These are phyloP conservation scores for Tetramorium bicarinatum DNA, from an alignment of 2,888 invertebrate genomes.

Conservation along the genomic window DNA sequence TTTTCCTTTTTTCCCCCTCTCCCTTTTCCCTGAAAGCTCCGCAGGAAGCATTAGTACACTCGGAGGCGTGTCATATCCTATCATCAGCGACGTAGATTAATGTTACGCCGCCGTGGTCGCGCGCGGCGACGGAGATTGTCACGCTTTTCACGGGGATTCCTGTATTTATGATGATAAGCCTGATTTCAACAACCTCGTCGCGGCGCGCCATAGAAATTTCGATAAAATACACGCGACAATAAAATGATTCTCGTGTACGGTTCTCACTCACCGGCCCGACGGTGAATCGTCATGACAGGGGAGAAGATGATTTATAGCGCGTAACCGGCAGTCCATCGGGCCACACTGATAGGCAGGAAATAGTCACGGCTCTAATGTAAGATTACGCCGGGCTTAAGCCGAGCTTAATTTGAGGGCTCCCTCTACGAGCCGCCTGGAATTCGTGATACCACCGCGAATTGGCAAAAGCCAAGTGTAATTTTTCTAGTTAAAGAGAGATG, in stretches of 20 bases:
- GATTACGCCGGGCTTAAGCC: conserved; percentile 64
- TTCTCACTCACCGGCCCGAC: conserved; percentile 10
- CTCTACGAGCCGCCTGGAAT: conserved; percentile 24
- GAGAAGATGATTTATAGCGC: conserved; percentile 46
- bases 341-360: conserved; percentile 43
- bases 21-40: conserved; percentile 10
- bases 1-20: neutral
- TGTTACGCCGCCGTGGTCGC: conserved; percentile 60
- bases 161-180: conserved; percentile 51
- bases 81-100: conserved; percentile 71
- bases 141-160: conserved; percentile 62
- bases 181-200: conserved; percentile 42
- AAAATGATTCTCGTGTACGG: conserved; percentile 53
- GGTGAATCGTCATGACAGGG: conserved; percentile 40
- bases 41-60: conserved; percentile 50
- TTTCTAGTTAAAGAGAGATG: conserved; percentile 28
- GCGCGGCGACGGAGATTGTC: conserved; percentile 60
- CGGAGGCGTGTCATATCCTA: conserved; percentile 62
- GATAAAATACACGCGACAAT: conserved; percentile 53
- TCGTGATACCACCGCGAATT: conserved; percentile 31
- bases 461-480: conserved; percentile 3
- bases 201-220: conserved; percentile 33
- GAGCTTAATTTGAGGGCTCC: conserved; percentile 66
- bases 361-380: conserved; percentile 55
- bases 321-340: conserved; percentile 27